Conservation (phyloP, 2,113 vertebrate species). For the Pterocles gutturalis region DNA sequence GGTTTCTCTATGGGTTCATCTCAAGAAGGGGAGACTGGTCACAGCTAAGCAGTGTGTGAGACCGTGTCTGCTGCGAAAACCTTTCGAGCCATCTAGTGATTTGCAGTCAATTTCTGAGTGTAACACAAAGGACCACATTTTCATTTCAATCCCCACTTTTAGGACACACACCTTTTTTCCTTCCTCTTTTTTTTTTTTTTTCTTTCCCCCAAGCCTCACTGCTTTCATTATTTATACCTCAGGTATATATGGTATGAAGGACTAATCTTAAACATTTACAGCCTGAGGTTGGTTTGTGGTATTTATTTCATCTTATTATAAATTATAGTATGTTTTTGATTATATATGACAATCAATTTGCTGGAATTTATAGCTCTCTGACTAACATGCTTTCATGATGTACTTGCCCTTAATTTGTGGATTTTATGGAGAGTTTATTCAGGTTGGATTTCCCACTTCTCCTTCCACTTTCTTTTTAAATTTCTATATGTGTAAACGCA, state of each 20-base stretch:
- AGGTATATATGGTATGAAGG: slow-evolving; percentile 38
- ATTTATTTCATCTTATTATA: slow-evolving; percentile 64
- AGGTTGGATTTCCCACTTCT: slow-evolving; percentile 29
- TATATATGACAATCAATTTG: slow-evolving; percentile 70
- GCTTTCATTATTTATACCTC: slow-evolving; percentile 43
- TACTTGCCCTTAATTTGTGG: slow-evolving; percentile 68
- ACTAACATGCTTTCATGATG: slow-evolving; percentile 63
- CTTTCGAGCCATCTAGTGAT: not conserved
- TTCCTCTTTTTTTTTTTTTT: not conserved
- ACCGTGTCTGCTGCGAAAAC: not conserved
- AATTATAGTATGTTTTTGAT: slow-evolving; percentile 58
- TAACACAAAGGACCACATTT: not conserved
- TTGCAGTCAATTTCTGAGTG: not conserved
- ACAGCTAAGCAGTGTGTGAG: not conserved
- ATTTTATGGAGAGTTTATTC: slow-evolving; percentile 66
- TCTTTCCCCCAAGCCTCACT: not conserved
- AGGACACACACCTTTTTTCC: not conserved
- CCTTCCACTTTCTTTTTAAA: slow-evolving; percentile 19
- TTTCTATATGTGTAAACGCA: not conserved
- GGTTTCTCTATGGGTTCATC: not conserved
- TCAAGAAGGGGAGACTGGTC: not conserved
- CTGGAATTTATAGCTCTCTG: slow-evolving; percentile 61
- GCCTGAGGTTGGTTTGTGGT: slow-evolving; percentile 22
- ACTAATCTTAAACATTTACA: slow-evolving; percentile 54
- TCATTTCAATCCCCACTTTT: not conserved